These are phyloP conservation scores for Exocentrus adspersus DNA, from an alignment of 2,888 invertebrate species.

Conservation along the genomic window DNA sequence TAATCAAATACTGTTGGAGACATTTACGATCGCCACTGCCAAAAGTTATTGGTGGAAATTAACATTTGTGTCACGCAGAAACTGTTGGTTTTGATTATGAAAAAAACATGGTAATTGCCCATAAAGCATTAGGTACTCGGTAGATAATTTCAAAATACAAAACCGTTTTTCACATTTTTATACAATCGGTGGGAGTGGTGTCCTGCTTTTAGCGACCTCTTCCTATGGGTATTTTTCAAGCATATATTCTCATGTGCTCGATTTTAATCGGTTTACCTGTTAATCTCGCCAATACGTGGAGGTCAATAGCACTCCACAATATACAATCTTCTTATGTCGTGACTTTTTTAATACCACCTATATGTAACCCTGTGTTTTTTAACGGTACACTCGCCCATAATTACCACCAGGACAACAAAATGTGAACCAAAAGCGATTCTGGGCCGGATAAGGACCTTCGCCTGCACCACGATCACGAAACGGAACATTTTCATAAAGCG, in stretches of 20 bases:
- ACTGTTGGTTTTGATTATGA: too few relatives aligned
- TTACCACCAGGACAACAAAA: constrained; percentile 14
- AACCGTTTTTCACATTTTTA: too few relatives aligned
- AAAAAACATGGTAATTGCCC: too few relatives aligned
- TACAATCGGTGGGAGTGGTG: neutral
- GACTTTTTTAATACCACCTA: constrained; percentile 52
- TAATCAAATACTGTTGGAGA: too few relatives aligned
- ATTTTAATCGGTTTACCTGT: constrained; percentile 63
- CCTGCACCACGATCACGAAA: constrained; percentile 9
- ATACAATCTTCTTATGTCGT: constrained; percentile 54
- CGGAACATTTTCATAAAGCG: constrained; percentile 6
- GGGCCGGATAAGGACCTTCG: constrained; percentile 5
- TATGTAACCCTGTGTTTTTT: constrained; percentile 41
- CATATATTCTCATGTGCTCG: constrained; percentile 53
- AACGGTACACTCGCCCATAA: constrained; percentile 32
- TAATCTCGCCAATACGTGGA: constrained; percentile 58
- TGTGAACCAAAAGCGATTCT: constrained; percentile 15
- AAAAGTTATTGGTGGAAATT: neutral
- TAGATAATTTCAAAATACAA: too few relatives aligned
- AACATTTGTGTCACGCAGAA: too few relatives aligned
- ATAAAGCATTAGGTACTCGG: too few relatives aligned
- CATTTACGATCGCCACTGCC: neutral
- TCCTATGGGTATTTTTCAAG: constrained; percentile 45
- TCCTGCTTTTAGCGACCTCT: neutral
- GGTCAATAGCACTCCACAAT: constrained; percentile 60